A percentile compares a stretch with the other conserved stretches of the same genome.
These are phyloP conservation scores for Pagetopsis macropterus DNA, from an alignment of 2,797 vertebrate species.

Conservation along the genomic window DNA sequence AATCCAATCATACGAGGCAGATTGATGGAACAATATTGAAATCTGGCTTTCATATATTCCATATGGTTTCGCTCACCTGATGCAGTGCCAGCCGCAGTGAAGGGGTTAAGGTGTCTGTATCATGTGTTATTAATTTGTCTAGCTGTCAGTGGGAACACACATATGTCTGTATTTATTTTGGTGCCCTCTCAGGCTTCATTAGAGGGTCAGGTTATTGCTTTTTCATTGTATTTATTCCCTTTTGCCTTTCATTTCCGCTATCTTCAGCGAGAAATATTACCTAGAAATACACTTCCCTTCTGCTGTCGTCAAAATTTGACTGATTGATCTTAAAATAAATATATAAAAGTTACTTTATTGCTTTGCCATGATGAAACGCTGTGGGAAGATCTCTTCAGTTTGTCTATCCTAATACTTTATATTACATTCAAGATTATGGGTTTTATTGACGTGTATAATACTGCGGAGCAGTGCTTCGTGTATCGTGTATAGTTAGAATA, in stretches of 20 bases:
- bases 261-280: slow-evolving; percentile 78
- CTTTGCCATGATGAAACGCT: slow-evolving; percentile 56
- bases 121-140: slow-evolving; percentile 86
- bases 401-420: slow-evolving; percentile 17
- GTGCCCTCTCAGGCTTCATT: slow-evolving; percentile 83
- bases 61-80: neutral
- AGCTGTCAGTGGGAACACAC: slow-evolving; percentile 82
- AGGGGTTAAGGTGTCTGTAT: slow-evolving; percentile 61
- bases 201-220: slow-evolving; percentile 84
- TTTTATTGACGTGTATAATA: neutral
- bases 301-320: slow-evolving; percentile 76
- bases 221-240: slow-evolving; percentile 85
- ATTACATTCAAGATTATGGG: slow-evolving; percentile 9
- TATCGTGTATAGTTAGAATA: neutral
- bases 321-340: slow-evolving; percentile 82
- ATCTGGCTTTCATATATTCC: neutral
- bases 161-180: slow-evolving; percentile 84
- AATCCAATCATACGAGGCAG: neutral
- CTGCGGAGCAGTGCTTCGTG: neutral
- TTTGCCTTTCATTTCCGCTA: slow-evolving; percentile 79
- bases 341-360: slow-evolving; percentile 78
- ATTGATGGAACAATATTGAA: slow-evolving; percentile 8
- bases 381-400: slow-evolving; percentile 15
- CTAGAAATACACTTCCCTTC: slow-evolving; percentile 68
- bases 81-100: neutral